phyloP scores from a whole-genome alignment of 2,888 invertebrate species.

The Spodoptera littoralis region DNA sequence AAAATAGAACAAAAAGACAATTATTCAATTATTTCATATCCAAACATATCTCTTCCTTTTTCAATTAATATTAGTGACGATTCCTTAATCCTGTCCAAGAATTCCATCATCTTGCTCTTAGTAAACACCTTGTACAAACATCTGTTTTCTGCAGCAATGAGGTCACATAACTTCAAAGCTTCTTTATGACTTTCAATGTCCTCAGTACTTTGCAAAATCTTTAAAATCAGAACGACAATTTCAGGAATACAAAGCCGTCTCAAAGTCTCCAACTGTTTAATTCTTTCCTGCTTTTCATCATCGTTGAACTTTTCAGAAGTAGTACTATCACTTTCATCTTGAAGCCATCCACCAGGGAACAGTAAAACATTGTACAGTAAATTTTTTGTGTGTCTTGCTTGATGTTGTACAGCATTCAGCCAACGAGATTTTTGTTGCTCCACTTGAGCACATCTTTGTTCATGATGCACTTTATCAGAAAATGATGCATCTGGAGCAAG shows the following conservation, averaged over 20 bases:
- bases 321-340: conserved; percentile 90
- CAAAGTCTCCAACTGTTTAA: conserved; percentile 92
- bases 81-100: conserved; percentile 93
- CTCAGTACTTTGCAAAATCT: conserved; percentile 93
- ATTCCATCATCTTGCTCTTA: conserved; percentile 92
- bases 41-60: conserved; percentile 94
- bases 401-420: conserved; percentile 91
- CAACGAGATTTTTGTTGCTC: conserved; percentile 94
- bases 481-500: conserved; percentile 91
- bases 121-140: conserved; percentile 94
- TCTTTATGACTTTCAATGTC: conserved; percentile 93
- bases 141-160: conserved; percentile 93
- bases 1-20: conserved; percentile 47
- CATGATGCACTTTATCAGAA: conserved; percentile 95
- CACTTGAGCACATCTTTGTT: conserved; percentile 94
- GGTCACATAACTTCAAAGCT: conserved; percentile 92
- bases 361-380: conserved; percentile 95
- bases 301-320: conserved; percentile 82
- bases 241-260: conserved; percentile 95
- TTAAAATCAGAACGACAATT: conserved; percentile 93
- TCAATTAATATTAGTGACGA: conserved; percentile 93
- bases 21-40: conserved; percentile 86
- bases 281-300: conserved; percentile 86
- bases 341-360: conserved; percentile 97
- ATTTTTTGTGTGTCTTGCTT: conserved; percentile 93